These are phyloP conservation scores for Metallyticus violacea DNA, from an alignment of 2,888 invertebrate species.

Conservation along the genomic window DNA sequence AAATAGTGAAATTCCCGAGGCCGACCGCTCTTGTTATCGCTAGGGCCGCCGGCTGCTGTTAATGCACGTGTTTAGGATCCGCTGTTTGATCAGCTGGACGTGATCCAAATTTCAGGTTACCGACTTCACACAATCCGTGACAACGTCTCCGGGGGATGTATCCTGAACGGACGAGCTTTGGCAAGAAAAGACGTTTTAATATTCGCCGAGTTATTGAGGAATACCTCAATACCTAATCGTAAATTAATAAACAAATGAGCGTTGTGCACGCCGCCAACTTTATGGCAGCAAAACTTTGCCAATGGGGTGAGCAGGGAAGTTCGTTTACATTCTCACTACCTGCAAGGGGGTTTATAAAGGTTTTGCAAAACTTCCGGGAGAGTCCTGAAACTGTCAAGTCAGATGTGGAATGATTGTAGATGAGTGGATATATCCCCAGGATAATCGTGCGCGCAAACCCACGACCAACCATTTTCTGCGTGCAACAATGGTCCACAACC, in stretches of 20 bases:
- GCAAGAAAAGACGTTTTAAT: no score
- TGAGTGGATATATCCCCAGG: background rate
- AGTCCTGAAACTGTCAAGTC: background rate
- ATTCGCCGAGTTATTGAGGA: no score
- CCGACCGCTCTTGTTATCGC: no score
- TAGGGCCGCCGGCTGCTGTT: background rate
- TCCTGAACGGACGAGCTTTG: no score
- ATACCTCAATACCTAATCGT: no score
- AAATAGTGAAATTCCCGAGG: background rate
- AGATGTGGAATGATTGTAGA: background rate
- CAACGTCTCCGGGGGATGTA: background rate
- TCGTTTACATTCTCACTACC: no score
- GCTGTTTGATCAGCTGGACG: background rate
- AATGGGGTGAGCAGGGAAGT: no score
- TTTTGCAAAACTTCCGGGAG: background rate
- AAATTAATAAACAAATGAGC: no score
- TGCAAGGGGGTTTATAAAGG: no score
- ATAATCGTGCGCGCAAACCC: conserved; percentile 2
- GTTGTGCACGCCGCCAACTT: no score
- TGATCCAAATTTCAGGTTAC: background rate
- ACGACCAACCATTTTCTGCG: background rate
- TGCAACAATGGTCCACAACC: background rate
- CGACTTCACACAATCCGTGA: no score
- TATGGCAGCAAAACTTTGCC: no score
- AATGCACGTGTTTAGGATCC: background rate